phyloP scores from a whole-genome alignment of 2,888 invertebrate species.

The Lithophane leautieri region DNA sequence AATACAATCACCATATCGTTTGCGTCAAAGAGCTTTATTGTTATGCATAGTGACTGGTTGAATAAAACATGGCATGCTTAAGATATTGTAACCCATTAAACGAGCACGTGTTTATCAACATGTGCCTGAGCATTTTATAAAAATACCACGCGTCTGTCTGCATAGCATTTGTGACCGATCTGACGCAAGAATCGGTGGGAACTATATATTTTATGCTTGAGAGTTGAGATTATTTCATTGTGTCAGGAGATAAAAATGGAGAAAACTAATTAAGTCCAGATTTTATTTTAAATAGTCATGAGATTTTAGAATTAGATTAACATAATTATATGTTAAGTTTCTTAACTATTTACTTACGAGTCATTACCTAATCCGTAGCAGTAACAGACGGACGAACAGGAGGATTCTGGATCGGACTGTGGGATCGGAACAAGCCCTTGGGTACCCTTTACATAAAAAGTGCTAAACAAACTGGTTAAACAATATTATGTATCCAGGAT shows the following conservation, averaged over 20 bases:
- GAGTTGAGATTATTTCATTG: slow-evolving; percentile 8
- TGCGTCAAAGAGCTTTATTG: slow-evolving; percentile 45
- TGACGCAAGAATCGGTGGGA: slow-evolving; percentile 39
- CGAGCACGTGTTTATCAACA: slow-evolving; percentile 58
- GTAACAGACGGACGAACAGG: neutral
- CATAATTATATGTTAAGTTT: neutral
- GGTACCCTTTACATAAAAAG: neutral
- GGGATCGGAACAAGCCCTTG: neutral
- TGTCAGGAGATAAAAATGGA: neutral
- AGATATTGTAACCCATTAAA: slow-evolving; percentile 31
- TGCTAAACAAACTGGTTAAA: too few species aligned
- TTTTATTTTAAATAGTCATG: neutral
- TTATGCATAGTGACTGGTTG: slow-evolving; percentile 43
- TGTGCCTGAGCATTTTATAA: slow-evolving; percentile 47
- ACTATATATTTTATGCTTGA: slow-evolving; percentile 23
- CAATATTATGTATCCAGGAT: too few species aligned
- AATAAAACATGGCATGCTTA: slow-evolving; percentile 67
- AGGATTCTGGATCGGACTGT: too few species aligned
- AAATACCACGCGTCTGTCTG: slow-evolving; percentile 44
- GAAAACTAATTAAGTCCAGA: slow-evolving; percentile 6
- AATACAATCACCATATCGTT: slow-evolving; percentile 19
- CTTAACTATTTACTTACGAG: neutral
- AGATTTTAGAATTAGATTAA: slow-evolving; percentile 2
- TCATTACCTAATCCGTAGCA: too few species aligned
- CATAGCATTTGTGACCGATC: slow-evolving; percentile 17